phyloP scores from a whole-genome alignment of 2,888 invertebrate genomes.

The Torymus texanus region DNA sequence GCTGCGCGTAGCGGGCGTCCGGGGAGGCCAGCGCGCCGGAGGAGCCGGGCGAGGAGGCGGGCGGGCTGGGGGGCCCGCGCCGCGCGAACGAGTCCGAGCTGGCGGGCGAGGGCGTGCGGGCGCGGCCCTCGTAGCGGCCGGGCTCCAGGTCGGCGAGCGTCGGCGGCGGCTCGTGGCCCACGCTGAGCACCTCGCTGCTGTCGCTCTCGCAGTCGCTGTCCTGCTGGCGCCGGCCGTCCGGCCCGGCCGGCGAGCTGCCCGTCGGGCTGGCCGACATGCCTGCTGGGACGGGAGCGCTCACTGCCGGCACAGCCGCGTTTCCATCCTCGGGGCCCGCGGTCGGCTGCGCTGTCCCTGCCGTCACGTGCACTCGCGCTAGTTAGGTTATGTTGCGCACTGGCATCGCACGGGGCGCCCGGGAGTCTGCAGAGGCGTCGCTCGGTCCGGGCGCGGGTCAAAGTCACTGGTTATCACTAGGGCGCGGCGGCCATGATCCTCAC shows the following conservation, averaged over 20 bases:
- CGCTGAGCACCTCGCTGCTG: conserved; percentile 88
- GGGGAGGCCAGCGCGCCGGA: conserved; percentile 72
- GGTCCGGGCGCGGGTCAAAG: too few relatives aligned
- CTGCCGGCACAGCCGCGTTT: conserved; percentile 17
- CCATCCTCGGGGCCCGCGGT: neutral
- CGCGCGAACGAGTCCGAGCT: conserved; percentile 53
- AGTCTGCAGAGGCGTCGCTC: too few relatives aligned
- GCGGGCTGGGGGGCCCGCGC: conserved; percentile 61
- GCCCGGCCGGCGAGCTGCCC: conserved; percentile 14
- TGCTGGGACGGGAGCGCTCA: neutral
- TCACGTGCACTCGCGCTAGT: too few relatives aligned
- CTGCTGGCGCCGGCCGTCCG: conserved; percentile 33
- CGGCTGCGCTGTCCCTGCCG: too few relatives aligned
- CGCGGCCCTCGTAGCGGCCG: conserved; percentile 36
- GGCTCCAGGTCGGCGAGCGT: conserved; percentile 63
- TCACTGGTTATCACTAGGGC: too few relatives aligned
- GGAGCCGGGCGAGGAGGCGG: conserved; percentile 69
- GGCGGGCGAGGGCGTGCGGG: conserved; percentile 66
- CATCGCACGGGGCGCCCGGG: too few relatives aligned
- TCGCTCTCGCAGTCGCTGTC: conserved; percentile 71
- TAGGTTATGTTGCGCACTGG: too few relatives aligned
- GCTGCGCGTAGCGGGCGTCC: conserved; percentile 61
- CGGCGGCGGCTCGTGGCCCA: conserved; percentile 83
- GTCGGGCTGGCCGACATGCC: conserved; percentile 36
- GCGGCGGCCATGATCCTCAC: too few relatives aligned